Base-by-base conservation (phyloP, 2,113 vertebrate genomes). In the Zapus hudsonius region DNA sequence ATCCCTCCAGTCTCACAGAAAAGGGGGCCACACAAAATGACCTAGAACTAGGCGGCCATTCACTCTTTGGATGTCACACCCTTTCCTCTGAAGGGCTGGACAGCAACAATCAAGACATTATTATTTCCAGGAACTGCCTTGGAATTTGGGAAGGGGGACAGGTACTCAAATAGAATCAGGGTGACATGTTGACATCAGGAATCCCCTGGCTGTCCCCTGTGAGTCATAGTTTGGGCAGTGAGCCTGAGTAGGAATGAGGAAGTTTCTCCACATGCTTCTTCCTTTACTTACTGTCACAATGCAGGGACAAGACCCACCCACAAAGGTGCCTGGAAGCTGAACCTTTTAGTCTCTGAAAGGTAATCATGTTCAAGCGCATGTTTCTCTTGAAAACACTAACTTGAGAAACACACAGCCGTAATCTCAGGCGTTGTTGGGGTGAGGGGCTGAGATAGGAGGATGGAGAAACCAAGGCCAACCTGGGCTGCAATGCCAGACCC, bases 41-140 rank as follows among this genome's bases (percentile, higher is more conserved):
- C 6, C 22, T 13, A 57, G 4, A 64, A 17, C 16, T 42, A 9
- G 38, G n/a, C 19, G n/a, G n/a, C 59, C 31, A 16, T 42, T 47
- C 19, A 42, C 19, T 47, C 82, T 89, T 17, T 42, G 33, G 90
- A 27, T 3, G 52, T 22, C 74, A 64, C 85, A 69, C 79, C 87
- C 78, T 92, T 89, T 89, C 91, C 83, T 93, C 70, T 86, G 40
- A 74, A 88, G 25, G 83, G 47, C 20, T 84, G 31, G 33, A 87
- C 75, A 61, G n/a, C 72, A 90, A 88, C 70, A 83, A 52, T 84
- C 33, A 70, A 9, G 67, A 87, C 59, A 44, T 52, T 64, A 75
- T 80, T 75, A 63, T 82, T 95, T 87, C 95, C 87, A 91, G 82
- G 59, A 94, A 94, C 29, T 64, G 23, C 42, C 59, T 81, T 66